Percentiles rank a stretch among this genome's conserved stretches.
Conservation (phyloP, 2,113 vertebrate genomes). For the Pituophis catenifer region DNA sequence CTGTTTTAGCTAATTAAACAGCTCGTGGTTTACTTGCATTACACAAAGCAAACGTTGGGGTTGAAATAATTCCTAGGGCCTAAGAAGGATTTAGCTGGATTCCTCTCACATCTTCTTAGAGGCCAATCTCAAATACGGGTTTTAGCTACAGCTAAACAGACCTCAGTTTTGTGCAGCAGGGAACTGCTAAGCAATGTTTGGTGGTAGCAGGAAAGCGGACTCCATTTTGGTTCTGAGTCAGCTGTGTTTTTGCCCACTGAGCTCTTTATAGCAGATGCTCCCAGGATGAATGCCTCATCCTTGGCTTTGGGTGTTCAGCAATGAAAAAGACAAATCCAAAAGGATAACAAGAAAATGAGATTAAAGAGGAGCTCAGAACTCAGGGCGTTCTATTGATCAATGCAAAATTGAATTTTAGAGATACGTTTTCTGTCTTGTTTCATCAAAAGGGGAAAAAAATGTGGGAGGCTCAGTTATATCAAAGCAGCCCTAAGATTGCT, state of each 20-base stretch:
- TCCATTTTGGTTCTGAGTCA: not conserved
- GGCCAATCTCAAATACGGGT: not conserved
- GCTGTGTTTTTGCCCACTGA: not conserved
- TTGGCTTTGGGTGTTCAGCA: not conserved
- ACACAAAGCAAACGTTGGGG: not conserved
- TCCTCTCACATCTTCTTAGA: not conserved
- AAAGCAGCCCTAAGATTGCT: not conserved
- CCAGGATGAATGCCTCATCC: not conserved
- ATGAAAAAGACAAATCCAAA: not conserved
- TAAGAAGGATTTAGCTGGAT: not conserved
- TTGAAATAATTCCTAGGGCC: not conserved
- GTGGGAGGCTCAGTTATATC: no score
- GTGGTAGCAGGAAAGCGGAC: not conserved
- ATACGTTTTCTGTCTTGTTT: not conserved
- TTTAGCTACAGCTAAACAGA: not conserved
- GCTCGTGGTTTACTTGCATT: not conserved
- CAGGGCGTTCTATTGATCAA: not conserved
- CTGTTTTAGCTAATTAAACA: not conserved
- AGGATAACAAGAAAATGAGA: not conserved
- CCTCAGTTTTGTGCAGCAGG: not conserved
- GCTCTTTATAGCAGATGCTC: not conserved
- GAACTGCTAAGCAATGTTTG: not conserved
- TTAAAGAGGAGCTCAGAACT: not conserved
- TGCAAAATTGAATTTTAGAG: not conserved
- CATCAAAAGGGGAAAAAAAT: not conserved